A percentile compares a stretch with the other conserved stretches of the same genome.
Conservation (phyloP, 1,140 invertebrate genomes). For the Laupala kohalensis region DNA sequence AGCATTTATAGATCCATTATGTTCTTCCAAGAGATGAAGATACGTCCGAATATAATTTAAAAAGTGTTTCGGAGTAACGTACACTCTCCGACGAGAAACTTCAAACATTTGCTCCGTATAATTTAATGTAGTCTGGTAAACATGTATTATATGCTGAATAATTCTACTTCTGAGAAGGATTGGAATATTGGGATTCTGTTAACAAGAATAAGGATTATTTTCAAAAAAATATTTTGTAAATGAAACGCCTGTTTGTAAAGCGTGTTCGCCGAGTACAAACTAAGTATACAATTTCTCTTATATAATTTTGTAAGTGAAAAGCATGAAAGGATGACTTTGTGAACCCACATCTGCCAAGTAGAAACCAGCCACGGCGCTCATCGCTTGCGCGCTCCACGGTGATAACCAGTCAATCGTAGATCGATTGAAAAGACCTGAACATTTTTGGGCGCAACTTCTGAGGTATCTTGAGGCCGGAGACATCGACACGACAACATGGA, state of each 20-base stretch:
- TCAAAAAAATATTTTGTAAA: too few species aligned
- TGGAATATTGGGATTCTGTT: conserved; percentile 47
- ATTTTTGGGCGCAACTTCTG: conserved; percentile 68
- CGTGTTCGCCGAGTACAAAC: too few species aligned
- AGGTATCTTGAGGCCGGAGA: conserved; percentile 70
- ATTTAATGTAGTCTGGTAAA: conserved; percentile 54
- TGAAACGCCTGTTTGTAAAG: too few species aligned
- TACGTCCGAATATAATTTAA: conserved; percentile 73
- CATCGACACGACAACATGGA: conserved; percentile 83
- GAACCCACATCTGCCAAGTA: conserved; percentile 48
- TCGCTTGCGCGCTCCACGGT: conserved; percentile 78
- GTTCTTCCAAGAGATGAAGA: conserved; percentile 51
- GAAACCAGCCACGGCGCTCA: conserved; percentile 69
- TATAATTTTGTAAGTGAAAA: too few species aligned
- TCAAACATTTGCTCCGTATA: conserved; percentile 59
- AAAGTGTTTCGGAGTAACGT: conserved; percentile 81
- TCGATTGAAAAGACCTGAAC: conserved; percentile 82
- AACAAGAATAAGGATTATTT: too few species aligned
- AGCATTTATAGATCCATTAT: conserved; percentile 45
- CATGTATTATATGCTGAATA: conserved; percentile 69
- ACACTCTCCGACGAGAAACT: conserved; percentile 62
- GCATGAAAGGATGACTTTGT: too few species aligned
- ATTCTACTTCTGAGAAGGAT: conserved; percentile 49
- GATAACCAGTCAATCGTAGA: conserved; percentile 90
- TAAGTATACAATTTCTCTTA: too few species aligned